Conservation (phyloP, 2,797 vertebrate species). For the Chelidonichthys spinosus region DNA sequence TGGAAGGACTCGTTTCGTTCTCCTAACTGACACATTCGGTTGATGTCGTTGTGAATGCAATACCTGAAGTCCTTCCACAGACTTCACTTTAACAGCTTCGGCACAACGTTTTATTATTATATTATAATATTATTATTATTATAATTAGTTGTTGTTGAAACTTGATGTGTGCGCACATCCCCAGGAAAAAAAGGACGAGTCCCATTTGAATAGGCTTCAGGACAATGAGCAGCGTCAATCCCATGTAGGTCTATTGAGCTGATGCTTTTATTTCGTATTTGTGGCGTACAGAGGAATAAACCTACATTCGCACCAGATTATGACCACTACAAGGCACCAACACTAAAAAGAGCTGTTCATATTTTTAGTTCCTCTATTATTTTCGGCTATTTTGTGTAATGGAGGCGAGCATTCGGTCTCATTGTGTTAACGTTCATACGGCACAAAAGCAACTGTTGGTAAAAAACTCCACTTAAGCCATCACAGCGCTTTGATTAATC, state of each 20-base stretch:
- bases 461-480: background rate
- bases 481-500: slow-evolving; percentile 12
- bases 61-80: no score
- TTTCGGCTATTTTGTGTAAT: background rate
- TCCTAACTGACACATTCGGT: no score
- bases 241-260: background rate
- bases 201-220: background rate
- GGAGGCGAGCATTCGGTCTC: background rate
- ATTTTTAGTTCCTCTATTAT: slow-evolving; percentile 14
- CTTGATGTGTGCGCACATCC: no score
- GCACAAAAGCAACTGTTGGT: slow-evolving; percentile 30
- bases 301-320: slow-evolving; percentile 22
- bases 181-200: background rate
- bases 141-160: no score
- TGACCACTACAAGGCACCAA: background rate
- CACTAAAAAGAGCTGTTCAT: slow-evolving; percentile 11
- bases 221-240: background rate
- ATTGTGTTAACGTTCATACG: slow-evolving; percentile 7
- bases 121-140: no score
- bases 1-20: no score
- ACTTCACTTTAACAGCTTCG: no score
- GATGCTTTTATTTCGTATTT: background rate
- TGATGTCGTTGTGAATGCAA: no score
- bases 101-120: no score
- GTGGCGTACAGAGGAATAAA: background rate